Base-by-base conservation (phyloP, 2,888 invertebrate species). In the Leucophenga montana region DNA sequence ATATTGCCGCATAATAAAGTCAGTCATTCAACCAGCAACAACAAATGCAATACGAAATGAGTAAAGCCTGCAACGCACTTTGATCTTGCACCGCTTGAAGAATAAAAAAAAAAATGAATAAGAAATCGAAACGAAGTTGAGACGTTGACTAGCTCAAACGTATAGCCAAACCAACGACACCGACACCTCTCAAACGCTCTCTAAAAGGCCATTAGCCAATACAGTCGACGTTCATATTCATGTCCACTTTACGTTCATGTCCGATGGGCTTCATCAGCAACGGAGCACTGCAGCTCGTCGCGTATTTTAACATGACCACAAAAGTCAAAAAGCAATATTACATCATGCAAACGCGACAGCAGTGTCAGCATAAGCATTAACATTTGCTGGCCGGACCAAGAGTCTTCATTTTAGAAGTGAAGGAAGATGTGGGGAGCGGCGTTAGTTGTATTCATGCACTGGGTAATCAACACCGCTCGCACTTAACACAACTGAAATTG, bases 251-350 rank as follows among this genome's bases (percentile, higher is more conserved):
- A 39, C 39, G 11, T 39, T 39, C 39, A 39, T 39, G 5, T 39
- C 5, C 39, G 39, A 39, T 11, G 39, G 39, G 11, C 39, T 8
- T 5, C 39, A 39, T 39, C 39, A 39, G 39, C 39, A 39, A 39
- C 9, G 11, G 11, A 39, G 39, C 39, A 39, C 11, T 80, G 83
- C 80, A 80, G 80, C 78, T 78, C 82, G 83, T 82, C 82, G 80
- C 84, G 82, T 84, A 81, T 81, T 81, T 81, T 84, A 81, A 84
- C 84, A 84, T 81, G 81, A 80, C 81, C 84, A 81, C 81, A 81
- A 81, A 81, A 81, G 81, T 81, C 81, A 82, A 79, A 81, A 81
- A 80, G 84, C 81, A 78, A 84, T 84, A 83, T 81, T 81, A 84
- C 81, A 83, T 81, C 81, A 81, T 81, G 76, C 77, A 76, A 72